phyloP scores from a whole-genome alignment of 2,113 vertebrate genomes.

The Zapus hudsonius region DNA sequence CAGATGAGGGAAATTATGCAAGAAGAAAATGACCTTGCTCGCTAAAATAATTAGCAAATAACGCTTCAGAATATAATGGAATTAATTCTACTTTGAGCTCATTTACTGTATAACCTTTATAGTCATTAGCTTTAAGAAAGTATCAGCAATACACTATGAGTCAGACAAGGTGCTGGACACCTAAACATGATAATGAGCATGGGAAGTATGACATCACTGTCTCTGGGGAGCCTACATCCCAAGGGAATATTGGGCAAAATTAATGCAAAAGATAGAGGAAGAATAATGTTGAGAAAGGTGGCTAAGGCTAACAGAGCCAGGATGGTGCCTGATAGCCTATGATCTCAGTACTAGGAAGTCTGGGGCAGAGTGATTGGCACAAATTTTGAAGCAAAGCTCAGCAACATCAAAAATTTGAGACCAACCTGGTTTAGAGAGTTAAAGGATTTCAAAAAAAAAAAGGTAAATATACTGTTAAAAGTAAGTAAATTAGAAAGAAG shows the following conservation, averaged over 20 bases:
- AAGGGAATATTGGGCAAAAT: background rate
- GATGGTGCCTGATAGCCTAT: too few species aligned
- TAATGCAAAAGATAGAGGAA: background rate
- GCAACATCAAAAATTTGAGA: too few species aligned
- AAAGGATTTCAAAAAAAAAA: too few species aligned
- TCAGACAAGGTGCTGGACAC: background rate
- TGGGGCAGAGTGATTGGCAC: too few species aligned
- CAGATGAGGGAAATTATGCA: background rate
- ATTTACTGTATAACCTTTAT: background rate
- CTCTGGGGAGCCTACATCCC: background rate
- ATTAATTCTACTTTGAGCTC: background rate
- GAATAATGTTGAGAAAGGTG: background rate
- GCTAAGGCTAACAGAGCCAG: too few species aligned
- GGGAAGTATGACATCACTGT: too few species aligned
- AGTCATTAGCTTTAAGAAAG: background rate
- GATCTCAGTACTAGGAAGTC: too few species aligned
- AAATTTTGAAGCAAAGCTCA: too few species aligned
- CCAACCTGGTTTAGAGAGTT: too few species aligned
- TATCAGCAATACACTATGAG: background rate
- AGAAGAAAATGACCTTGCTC: background rate
- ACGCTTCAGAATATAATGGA: background rate
- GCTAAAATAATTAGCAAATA: background rate
- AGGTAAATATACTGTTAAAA: too few species aligned
- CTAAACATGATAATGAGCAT: background rate
- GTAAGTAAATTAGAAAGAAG: too few species aligned